phyloP scores from a whole-genome alignment of 2,888 invertebrate genomes.

The Rugalucina vietnamica region DNA sequence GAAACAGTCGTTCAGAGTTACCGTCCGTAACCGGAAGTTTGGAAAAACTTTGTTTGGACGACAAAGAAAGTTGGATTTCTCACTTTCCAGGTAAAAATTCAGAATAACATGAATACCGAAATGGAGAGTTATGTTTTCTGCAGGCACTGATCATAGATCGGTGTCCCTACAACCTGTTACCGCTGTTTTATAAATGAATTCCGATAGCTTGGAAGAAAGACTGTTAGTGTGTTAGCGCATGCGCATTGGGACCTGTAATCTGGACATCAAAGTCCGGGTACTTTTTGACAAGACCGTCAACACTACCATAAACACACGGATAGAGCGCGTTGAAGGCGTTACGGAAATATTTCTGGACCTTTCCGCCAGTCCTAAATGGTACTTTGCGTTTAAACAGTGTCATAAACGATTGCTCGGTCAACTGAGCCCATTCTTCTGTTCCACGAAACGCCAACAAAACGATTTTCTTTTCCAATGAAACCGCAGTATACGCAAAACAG shows the following conservation, averaged over 20 bases:
- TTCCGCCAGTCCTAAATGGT: conserved; percentile 30
- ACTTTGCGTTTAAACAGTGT: neutral
- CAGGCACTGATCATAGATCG: too few relatives aligned
- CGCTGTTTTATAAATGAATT: too few relatives aligned
- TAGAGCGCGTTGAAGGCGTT: conserved; percentile 40
- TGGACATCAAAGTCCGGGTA: conserved; percentile 37
- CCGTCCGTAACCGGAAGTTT: too few relatives aligned
- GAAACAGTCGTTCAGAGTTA: too few relatives aligned
- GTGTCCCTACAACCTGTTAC: too few relatives aligned
- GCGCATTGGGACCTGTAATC: conserved; percentile 47
- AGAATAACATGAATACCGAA: too few relatives aligned
- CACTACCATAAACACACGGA: conserved; percentile 20
- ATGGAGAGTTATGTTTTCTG: too few relatives aligned
- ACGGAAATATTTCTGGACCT: conserved; percentile 45
- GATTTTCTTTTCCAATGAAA: conserved; percentile 17
- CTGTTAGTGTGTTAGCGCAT: too few relatives aligned
- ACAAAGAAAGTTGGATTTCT: too few relatives aligned
- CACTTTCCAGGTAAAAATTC: too few relatives aligned
- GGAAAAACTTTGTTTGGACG: too few relatives aligned
- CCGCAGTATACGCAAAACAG: conserved; percentile 40
- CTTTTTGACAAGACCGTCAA: conserved; percentile 17
- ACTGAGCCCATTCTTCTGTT: conserved; percentile 8
- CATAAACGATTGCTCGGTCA: conserved; percentile 23
- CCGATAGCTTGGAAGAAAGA: too few relatives aligned
- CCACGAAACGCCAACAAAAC: conserved; percentile 42